Base-by-base conservation (phyloP, 2,888 invertebrate genomes). In the Acrobasis consociella region DNA sequence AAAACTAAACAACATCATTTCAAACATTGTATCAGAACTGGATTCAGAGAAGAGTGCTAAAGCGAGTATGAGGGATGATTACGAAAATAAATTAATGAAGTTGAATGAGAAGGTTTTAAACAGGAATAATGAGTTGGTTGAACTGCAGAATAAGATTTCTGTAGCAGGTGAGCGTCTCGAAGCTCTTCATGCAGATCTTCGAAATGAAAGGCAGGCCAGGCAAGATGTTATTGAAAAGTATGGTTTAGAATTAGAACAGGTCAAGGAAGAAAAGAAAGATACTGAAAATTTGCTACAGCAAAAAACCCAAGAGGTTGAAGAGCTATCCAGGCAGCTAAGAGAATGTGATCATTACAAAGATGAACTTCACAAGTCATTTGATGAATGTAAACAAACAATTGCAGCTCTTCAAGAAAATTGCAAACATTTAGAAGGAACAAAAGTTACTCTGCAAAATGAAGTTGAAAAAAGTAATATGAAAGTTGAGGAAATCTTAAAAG, bases 51-150 rank as follows among this genome's bases (percentile, higher is more conserved):
- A 78, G 68, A 74, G 76, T 38, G 72, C 79, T 2, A 87, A 83
- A 70, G 66, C 74, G 1, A 83, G 76, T 64, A 79, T 88, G 72
- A 85, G 78, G 66, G 88, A 89, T 5, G 77, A 84, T 39, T 88
- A 83, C 67, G 89, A 89, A 55, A 85, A 75, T 67, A 80, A 83
- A 60, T 71, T 87, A 49, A 88, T 89, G 87, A 86, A 85, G 61
- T 68, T 89, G 7, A 90, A 90, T 67, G 89, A 89, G 72, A 89
- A 89, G 69, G 79, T 89, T 5, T 69, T 86, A 13, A 89, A 89
- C 64, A 82, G 88, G 66, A 89, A 88, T 67, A 89, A 90, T 75
- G 90, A 90, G 74, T 70, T 89, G 9, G 86, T 89, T 46, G 89
- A 89, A 69, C 66, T 89, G 62, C 89, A 89, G 74, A 86, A 90